Conservation (phyloP, 2,113 vertebrate genomes). For the Brachyhypopomus occidentalis region DNA sequence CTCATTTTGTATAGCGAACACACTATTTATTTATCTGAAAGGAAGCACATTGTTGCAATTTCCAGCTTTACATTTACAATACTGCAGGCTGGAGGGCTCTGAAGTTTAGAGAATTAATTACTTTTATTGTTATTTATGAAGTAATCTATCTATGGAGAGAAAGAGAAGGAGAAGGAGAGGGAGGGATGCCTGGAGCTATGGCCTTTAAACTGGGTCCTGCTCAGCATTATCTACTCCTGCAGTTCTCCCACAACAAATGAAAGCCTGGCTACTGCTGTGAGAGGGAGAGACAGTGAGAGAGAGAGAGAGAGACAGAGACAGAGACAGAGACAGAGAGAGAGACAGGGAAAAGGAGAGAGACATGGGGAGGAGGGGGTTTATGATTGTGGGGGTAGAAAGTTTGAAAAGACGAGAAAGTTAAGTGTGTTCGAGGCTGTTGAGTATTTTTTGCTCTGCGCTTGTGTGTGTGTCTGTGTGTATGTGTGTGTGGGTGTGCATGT, state of each 20-base stretch:
- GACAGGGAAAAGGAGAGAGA: too few species aligned
- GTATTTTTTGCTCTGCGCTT: neutral
- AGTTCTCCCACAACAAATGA: conserved; percentile 55
- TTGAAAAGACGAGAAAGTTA: conserved; percentile 46
- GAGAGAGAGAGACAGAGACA: conserved; percentile 26
- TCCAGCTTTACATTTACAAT: conserved; percentile 81
- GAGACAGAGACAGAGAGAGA: conserved; percentile 3
- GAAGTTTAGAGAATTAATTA: conserved; percentile 98
- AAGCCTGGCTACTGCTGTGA: conserved; percentile 53
- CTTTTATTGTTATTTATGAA: conserved; percentile 86
- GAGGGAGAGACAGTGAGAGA: conserved; percentile 15
- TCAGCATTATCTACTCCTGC: conserved; percentile 60
- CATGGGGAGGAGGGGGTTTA: neutral
- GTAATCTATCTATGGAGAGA: conserved; percentile 74
- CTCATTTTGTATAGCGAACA: conserved; percentile 71
- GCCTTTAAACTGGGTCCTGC: conserved; percentile 63
- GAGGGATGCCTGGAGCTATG: conserved; percentile 54
- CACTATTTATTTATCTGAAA: conserved; percentile 92
- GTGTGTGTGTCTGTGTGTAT: neutral
- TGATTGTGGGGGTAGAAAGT: conserved; percentile 15
- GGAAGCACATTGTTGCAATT: conserved; percentile 94
- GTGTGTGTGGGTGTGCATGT: neutral
- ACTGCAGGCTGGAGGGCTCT: conserved; percentile 88
- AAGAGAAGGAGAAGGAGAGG: conserved; percentile 42
- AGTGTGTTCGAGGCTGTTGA: conserved; percentile 33